phyloP scores from a whole-genome alignment of 1,140 invertebrate genomes.

The Macrobrachium nipponense region DNA sequence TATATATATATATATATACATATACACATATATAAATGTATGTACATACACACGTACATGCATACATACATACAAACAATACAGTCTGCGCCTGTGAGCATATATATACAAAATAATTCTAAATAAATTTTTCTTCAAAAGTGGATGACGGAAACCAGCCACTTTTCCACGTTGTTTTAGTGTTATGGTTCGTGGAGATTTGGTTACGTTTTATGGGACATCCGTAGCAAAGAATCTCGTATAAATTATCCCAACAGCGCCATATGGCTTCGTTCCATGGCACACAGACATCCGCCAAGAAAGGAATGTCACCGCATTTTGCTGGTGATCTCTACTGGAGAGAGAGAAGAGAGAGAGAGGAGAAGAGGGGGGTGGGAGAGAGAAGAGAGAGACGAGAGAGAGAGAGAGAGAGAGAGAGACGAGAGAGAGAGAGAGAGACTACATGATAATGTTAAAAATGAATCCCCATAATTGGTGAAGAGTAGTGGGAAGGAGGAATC shows the following conservation, averaged over 20 bases:
- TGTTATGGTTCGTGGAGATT: too few species aligned
- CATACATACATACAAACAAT: constrained; percentile 8
- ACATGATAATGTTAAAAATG: too few species aligned
- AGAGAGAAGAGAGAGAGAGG: neutral
- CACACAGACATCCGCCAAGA: too few species aligned
- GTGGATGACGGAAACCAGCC: neutral
- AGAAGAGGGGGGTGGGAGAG: neutral
- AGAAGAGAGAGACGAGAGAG: neutral
- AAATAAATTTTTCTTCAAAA: neutral
- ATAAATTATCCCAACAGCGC: too few species aligned
- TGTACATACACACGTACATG: constrained; percentile 21
- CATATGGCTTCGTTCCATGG: too few species aligned
- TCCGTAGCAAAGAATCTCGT: too few species aligned
- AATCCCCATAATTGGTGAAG: too few species aligned
- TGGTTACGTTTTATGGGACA: too few species aligned
- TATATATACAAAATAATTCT: too few species aligned
- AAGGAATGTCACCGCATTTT: neutral
- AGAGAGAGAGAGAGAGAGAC: too few species aligned
- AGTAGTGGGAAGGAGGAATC: too few species aligned
- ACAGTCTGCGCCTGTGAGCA: neutral
- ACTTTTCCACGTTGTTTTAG: neutral
- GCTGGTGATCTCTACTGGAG: neutral
- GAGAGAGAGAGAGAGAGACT: too few species aligned
- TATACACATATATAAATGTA: constrained; percentile 14
- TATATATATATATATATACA: constrained; percentile 20